Evolutionary conservation across 2,113 vertebrate genomes (phyloP), one percentile per base, ranked within the genome.

Genomic region (Callionymus lyra): DNA sequence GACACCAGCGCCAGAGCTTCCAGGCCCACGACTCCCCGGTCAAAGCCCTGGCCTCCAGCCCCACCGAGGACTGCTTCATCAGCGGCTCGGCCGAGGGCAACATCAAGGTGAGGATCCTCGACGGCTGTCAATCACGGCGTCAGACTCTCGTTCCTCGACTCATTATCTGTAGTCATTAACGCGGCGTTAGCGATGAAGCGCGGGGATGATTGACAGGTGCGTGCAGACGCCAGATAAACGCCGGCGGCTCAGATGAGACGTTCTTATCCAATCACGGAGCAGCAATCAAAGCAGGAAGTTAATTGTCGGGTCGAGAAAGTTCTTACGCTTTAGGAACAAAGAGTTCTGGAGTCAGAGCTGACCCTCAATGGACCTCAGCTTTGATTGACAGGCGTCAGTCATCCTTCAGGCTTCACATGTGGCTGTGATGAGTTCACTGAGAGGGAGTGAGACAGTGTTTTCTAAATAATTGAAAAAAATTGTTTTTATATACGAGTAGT

Each of bases 41-140:
- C 44, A 99, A 98, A 82, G 93, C 95, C 0, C 82, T 98, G 76
- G 90, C 92, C 33, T 73, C 97, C 12, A 89, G 92, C 71, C 79
- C 89, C 48, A 87, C 88, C 0, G 95, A 99, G 70, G 87, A 90
- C 63, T 91, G 90, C 70, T 95, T 99, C 60, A 88, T 97, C 71
- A 99, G 94, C 18, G 95, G 95, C 59, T 99, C 95, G 35, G 90
- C 95, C 1, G 95, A 99, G 82, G 95, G 95, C 62, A 98, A 88
- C 79, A 91, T 99, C 65, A 98, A 94, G 94, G 95, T 98, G 16
- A 27, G 21, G n/a, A n/a, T n/a, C n/a, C n/a, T n/a, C n/a, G n/a
- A n/a, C n/a, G n/a, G n/a, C n/a, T n/a, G n/a, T n/a, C n/a, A n/a
- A n/a, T n/a, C n/a, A n/a, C n/a, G n/a, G n/a, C n/a, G n/a, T n/a